Evolutionary conservation across 2,888 invertebrate genomes (phyloP).

Genomic region (Protodeltote pygarga): DNA sequence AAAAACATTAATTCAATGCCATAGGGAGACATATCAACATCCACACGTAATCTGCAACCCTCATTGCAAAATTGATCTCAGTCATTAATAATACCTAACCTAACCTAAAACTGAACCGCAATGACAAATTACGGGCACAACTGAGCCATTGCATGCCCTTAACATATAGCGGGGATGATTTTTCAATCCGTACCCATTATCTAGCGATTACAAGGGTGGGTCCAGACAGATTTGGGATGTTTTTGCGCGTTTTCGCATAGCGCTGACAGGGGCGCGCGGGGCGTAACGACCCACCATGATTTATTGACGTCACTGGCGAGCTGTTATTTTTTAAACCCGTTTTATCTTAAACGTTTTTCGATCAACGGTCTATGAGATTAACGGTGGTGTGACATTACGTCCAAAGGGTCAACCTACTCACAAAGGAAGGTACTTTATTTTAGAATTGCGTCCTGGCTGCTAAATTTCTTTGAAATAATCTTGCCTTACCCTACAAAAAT

Average conservation of each 20-base stretch:
- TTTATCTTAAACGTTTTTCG: slow-evolving; percentile 75
- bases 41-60: slow-evolving; percentile 46
- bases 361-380: slow-evolving; percentile 62
- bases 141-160: slow-evolving; percentile 61
- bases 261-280: slow-evolving; percentile 63
- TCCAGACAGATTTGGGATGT: slow-evolving; percentile 80
- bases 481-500: too few species aligned
- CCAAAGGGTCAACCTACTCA: slow-evolving; percentile 21
- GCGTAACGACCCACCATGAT: slow-evolving; percentile 70
- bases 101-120: slow-evolving; percentile 56
- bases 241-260: slow-evolving; percentile 65
- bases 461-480: too few species aligned
- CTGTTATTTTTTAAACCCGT: slow-evolving; percentile 74
- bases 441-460: too few species aligned
- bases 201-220: slow-evolving; percentile 84
- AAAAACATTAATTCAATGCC: slow-evolving; percentile 11
- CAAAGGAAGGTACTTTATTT: slow-evolving; percentile 23
- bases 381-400: slow-evolving; percentile 46
- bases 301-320: slow-evolving; percentile 71
- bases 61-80: slow-evolving; percentile 54
- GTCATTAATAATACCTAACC: slow-evolving; percentile 54
- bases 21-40: slow-evolving; percentile 14
- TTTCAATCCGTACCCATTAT: slow-evolving; percentile 84
- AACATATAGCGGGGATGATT: slow-evolving; percentile 78
- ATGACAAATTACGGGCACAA: slow-evolving; percentile 59